These are phyloP conservation scores for Chromis chromis DNA, from an alignment of 2,797 vertebrate species.

Conservation along the genomic window DNA sequence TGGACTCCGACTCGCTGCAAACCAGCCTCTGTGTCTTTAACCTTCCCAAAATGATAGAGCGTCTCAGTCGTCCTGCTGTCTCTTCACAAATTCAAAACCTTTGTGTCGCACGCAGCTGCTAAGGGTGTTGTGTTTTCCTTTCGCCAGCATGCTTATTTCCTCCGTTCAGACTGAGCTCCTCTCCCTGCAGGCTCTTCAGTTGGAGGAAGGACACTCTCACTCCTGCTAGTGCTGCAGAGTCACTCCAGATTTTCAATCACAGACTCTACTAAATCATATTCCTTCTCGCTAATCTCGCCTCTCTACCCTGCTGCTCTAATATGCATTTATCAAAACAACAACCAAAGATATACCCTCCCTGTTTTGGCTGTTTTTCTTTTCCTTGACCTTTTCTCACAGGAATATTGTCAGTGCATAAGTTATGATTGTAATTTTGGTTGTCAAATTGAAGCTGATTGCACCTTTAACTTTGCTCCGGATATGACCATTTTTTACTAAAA, in stretches of 20 bases:
- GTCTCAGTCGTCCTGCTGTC: neutral
- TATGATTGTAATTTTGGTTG: neutral
- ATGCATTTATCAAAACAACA: slow-evolving; percentile 38
- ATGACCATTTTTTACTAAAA: neutral
- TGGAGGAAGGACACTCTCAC: neutral
- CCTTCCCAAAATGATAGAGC: slow-evolving; percentile 7
- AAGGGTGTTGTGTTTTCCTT: slow-evolving; percentile 16
- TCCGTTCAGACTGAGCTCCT: slow-evolving; percentile 20
- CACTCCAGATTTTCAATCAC: slow-evolving; percentile 10
- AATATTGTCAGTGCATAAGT: neutral
- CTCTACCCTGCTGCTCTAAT: slow-evolving; percentile 11
- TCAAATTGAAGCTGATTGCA: slow-evolving; percentile 2
- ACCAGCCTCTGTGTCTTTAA: slow-evolving; percentile 18
- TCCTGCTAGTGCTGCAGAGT: slow-evolving; percentile 13
- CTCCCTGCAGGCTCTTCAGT: slow-evolving; percentile 5
- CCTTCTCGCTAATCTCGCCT: slow-evolving; percentile 14
- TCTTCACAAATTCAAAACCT: slow-evolving; percentile 23
- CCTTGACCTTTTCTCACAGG: slow-evolving; percentile 3
- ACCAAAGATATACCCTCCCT: neutral
- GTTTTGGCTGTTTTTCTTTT: slow-evolving; percentile 2
- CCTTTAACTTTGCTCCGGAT: slow-evolving; percentile 12
- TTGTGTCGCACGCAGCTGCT: slow-evolving; percentile 26
- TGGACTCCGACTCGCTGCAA: slow-evolving; percentile 18
- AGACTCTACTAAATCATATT: slow-evolving; percentile 24
- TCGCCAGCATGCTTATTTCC: slow-evolving; percentile 7